A percentile compares a stretch with the other conserved stretches of the same genome.
Evolutionary conservation across 2,888 invertebrate species (phyloP).

Genomic region (Orthonychiurus folsomi): DNA sequence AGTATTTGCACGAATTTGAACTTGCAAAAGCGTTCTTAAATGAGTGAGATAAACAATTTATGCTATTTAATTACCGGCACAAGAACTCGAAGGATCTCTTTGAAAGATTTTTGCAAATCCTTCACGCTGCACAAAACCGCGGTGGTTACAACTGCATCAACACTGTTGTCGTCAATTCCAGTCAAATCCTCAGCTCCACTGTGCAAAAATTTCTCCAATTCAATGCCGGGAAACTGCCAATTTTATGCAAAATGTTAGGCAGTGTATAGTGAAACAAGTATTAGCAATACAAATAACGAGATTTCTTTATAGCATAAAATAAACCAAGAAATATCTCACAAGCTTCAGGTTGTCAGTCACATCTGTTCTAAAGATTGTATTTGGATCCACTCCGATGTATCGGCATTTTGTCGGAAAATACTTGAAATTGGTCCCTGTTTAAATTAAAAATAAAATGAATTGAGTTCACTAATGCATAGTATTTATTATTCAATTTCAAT

Average conservation of each 20-base stretch:
- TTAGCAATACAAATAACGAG: too few relatives aligned
- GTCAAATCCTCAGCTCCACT: slow-evolving; percentile 39
- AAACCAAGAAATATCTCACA: not conserved
- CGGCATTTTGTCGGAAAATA: slow-evolving; percentile 5
- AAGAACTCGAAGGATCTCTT: slow-evolving; percentile 41
- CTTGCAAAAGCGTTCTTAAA: slow-evolving; percentile 4
- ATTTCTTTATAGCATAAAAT: too few relatives aligned
- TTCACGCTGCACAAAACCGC: slow-evolving; percentile 41
- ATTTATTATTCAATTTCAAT: too few relatives aligned
- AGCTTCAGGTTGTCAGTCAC: not conserved
- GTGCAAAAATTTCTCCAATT: slow-evolving; percentile 33
- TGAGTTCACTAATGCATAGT: not conserved
- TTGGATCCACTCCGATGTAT: slow-evolving; percentile 5
- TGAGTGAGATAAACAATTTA: not conserved
- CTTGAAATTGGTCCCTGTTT: slow-evolving; percentile 8
- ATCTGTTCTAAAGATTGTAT: not conserved
- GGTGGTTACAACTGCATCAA: slow-evolving; percentile 42
- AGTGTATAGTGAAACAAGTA: too few relatives aligned
- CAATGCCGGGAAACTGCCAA: slow-evolving; percentile 35
- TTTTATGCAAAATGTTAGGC: too few relatives aligned
- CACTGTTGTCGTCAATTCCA: slow-evolving; percentile 36
- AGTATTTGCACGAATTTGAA: too few relatives aligned
- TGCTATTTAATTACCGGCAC: slow-evolving; percentile 36
- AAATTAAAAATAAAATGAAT: not conserved
- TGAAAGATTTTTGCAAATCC: slow-evolving; percentile 35